Base-by-base conservation (phyloP, 2,797 vertebrate genomes). In the Setipinna tenuifilis region DNA sequence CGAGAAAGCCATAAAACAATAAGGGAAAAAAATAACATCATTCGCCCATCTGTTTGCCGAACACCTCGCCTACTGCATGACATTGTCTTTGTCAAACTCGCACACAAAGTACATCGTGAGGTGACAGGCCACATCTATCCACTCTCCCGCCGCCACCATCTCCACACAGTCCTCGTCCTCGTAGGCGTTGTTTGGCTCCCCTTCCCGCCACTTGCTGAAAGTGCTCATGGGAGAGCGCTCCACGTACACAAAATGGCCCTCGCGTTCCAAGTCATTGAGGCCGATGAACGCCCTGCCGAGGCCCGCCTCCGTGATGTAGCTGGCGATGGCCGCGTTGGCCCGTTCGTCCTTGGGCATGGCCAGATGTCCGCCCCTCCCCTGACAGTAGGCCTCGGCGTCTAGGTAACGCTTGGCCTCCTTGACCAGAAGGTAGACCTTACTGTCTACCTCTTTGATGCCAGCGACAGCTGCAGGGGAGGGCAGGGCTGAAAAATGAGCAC, bases 401-500 rank as follows among this genome's bases (percentile, higher is more conserved):
- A 92, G 87, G 90, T 97, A 98, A 65, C 96, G 91, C 85, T 97
- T 98, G 94, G 98, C 98, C 92, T 99, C 98, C 93, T 98, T 99
- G 93, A 99, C 98, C 96, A 99, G 94, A 93, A 99, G 96, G 91
- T 99, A 99, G 81, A 98, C 95, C 94, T 98, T 99, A 92, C 92
- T 96, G 87, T 99, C 98, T 7, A 97, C 97, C 95, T 99, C 98
- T 35, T 97, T 98, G 93, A 99, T 96, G 91, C 98, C 98, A 86
- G 98, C 98, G 54, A 99, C 98, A 96, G 97, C 98, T 99, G 98
- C 97, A 92, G 97, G 96, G 97, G 97, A 97, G 96, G 97, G 97
- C 96, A 97, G 97, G 94, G 97, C 98, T 98, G 97, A 96, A 97
- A 97, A 96, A 97, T 97, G 98, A 98, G 96, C 97, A 96, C 97